Base-by-base conservation (phyloP, 1,140 invertebrate species). In the Zaprionus ornatus region DNA sequence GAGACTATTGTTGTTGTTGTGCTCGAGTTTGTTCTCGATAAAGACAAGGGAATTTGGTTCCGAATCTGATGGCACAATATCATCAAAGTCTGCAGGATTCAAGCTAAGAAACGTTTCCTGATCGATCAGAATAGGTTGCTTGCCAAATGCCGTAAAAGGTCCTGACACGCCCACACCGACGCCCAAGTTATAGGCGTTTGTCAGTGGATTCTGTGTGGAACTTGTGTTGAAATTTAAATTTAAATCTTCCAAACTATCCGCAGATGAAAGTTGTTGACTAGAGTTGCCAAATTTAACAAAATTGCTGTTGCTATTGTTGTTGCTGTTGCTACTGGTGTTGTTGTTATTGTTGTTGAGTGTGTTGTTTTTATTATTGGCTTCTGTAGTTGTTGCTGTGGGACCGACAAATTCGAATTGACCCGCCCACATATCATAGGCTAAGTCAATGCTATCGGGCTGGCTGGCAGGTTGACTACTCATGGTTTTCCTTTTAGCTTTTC, bases 371-470 rank as follows among this genome's bases (percentile, higher is more conserved):
- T 69, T 74, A 63, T 62, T 84, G 62, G 59, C 73, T 71, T 19
- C 59, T 83, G 60, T 65, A 66, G 67, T 42, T 65, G 69, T 21
- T 62, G 81, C 29, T 66, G 88, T 82, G 63, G 84, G 90, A 55
- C 96, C 96, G 75, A 96, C 94, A 91, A 97, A 97, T 93, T 97
- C 95, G 91, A 97, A 97, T 93, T 97, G 96, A 52, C 96, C 96
- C 90, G 97, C 96, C 96, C 96, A 97, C 94, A 97, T 95, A 91
- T 97, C 96, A 92, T 96, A 96, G 91, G 97, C 96, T 86, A 97
- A 93, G 73, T 95, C 95, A 68, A 94, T 93, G 78, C 93, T 94
- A 81, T 95, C 93, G 78, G 91, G 86, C 72, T 93, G 87, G 69
- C 90, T 91, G 72, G 88, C 81, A 71, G 91, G 83, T 90, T 92